phyloP scores from a whole-genome alignment of 2,888 invertebrate species.

The Coecobrya sp. region DNA sequence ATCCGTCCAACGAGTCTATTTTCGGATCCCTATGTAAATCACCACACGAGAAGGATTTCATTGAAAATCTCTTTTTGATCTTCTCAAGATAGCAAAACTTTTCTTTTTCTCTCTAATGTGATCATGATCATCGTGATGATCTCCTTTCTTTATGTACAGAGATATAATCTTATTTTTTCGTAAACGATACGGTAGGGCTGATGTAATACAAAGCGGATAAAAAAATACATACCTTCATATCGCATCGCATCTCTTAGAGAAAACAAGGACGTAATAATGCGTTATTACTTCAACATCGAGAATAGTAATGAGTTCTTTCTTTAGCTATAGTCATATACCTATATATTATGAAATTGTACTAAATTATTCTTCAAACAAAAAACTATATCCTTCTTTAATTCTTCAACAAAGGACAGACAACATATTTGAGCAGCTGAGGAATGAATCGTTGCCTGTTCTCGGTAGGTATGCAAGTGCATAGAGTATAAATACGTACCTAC shows the following conservation, averaged over 20 bases:
- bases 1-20: constrained; percentile 73
- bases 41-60: constrained; percentile 73
- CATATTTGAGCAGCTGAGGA: constrained; percentile 66
- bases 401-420: constrained; percentile 60
- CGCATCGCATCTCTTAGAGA: constrained; percentile 1
- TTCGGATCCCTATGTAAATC: constrained; percentile 78
- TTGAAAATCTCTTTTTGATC: constrained; percentile 69
- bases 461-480: not conserved
- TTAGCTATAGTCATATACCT: not conserved
- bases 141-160: constrained; percentile 3
- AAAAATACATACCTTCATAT: not conserved
- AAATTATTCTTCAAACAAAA: constrained; percentile 12
- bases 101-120: not conserved
- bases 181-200: constrained; percentile 3
- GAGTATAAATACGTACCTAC: not conserved
- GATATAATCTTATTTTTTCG: constrained; percentile 13
- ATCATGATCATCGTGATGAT: not conserved
- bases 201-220: not conserved
- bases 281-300: constrained; percentile 36
- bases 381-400: not conserved
- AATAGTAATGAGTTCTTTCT: constrained; percentile 22
- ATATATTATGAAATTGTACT: not conserved
- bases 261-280: constrained; percentile 38
- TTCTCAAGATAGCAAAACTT: constrained; percentile 15
- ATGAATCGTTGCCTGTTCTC: constrained; percentile 14